Evolutionary conservation across 64 coral and sea anemone genomes (phyloP).

Genomic region (Cladopsammia gracilis): DNA sequence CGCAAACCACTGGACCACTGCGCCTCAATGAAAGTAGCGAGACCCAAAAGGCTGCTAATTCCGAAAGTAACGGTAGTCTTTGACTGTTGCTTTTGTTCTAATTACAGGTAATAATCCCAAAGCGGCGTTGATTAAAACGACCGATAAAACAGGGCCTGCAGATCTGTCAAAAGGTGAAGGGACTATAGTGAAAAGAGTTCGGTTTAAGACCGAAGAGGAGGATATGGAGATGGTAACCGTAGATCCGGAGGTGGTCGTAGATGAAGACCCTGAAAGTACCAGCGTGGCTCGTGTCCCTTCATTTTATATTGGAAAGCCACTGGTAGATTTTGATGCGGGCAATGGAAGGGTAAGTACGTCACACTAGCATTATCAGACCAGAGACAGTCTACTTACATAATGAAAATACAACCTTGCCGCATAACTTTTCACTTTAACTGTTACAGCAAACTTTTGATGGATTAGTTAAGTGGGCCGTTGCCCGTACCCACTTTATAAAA

Average conservation of each 20-base stretch:
- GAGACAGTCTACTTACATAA: neutral
- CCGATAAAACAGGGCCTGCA: neutral
- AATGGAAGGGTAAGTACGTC: conserved; percentile 4
- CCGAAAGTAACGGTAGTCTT: neutral
- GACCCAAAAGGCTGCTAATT: too few relatives aligned
- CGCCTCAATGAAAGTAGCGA: too few relatives aligned
- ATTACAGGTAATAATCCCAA: conserved; percentile 4
- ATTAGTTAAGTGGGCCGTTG: too few relatives aligned
- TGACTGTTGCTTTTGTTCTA: neutral
- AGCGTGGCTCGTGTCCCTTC: conserved; percentile 23
- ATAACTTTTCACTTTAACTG: too few relatives aligned
- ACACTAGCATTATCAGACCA: neutral
- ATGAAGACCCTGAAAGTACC: neutral
- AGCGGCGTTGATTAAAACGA: neutral
- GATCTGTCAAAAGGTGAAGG: neutral
- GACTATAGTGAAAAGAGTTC: neutral
- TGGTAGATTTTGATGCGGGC: conserved; percentile 27
- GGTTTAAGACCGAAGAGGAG: neutral
- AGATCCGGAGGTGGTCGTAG: neutral
- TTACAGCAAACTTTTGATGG: too few relatives aligned
- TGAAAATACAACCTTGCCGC: too few relatives aligned
- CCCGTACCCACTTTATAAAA: too few relatives aligned
- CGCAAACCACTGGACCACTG: too few relatives aligned
- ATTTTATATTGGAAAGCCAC: conserved; percentile 35
- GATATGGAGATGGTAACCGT: neutral